Conservation (phyloP, 2,797 vertebrate genomes). For the Geotrypetes seraphini region DNA sequence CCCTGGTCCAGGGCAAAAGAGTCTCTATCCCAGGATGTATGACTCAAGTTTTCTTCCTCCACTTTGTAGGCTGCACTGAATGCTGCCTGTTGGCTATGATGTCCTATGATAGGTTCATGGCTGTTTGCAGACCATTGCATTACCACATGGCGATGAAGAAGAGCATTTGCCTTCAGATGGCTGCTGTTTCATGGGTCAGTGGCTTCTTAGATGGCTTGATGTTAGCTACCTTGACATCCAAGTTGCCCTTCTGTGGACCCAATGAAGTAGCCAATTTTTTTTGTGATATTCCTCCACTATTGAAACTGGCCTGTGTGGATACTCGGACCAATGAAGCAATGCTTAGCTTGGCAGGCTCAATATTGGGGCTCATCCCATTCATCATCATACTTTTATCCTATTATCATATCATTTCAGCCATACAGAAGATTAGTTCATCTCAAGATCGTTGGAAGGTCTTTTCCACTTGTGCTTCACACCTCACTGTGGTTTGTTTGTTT, state of each 20-base stretch:
- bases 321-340: constrained; percentile 1
- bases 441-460: constrained; percentile 3
- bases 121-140: constrained; percentile 10
- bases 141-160: constrained; percentile 9
- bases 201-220: constrained; percentile 6
- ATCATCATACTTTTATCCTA: constrained; percentile 7
- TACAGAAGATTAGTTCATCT: constrained; percentile 2
- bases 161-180: background rate
- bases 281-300: constrained; percentile 8
- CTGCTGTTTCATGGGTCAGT: background rate
- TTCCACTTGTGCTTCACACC: constrained; percentile 11
- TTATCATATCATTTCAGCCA: constrained; percentile 3
- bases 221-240: constrained; percentile 9
- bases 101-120: constrained; percentile 12
- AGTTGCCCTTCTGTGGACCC: constrained; percentile 9
- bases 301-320: constrained; percentile 8
- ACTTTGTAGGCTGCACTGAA: constrained; percentile 9
- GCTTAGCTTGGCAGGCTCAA: constrained; percentile 6
- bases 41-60: constrained; percentile 10
- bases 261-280: constrained; percentile 12
- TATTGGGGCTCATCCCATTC: constrained; percentile 4
- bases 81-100: constrained; percentile 10
- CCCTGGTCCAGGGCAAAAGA: constrained; percentile 2
- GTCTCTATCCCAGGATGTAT: constrained; percentile 5
- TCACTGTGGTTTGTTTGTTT: constrained; percentile 6